A percentile compares a stretch with the other conserved stretches of the same genome.
Evolutionary conservation across 2,797 vertebrate species (phyloP).

Genomic region (Scleropages formosus): DNA sequence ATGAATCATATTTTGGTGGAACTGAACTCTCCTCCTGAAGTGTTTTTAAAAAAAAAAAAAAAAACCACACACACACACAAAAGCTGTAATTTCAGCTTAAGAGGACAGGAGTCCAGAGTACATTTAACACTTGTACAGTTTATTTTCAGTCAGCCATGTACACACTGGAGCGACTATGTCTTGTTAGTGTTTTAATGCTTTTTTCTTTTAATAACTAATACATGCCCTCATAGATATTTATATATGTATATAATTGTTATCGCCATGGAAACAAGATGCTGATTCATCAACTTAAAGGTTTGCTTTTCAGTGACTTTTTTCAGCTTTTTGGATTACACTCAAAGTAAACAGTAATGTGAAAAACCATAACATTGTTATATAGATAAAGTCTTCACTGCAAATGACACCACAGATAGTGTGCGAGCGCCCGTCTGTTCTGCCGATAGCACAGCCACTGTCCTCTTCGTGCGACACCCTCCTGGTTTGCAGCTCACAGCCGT

Average conservation of each 20-base stretch:
- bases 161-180: conserved; percentile 87
- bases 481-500: too few species aligned
- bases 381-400: conserved; percentile 78
- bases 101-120: conserved; percentile 55
- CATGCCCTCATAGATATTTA: conserved; percentile 87
- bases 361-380: conserved; percentile 77
- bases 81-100: conserved; percentile 42
- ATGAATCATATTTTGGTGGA: too few species aligned
- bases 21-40: neutral
- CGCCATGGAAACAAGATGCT: conserved; percentile 93
- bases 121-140: conserved; percentile 86
- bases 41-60: too few species aligned
- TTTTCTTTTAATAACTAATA: conserved; percentile 81
- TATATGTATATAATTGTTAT: conserved; percentile 78
- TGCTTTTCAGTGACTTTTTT: conserved; percentile 60
- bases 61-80: too few species aligned
- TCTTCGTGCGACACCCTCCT: too few species aligned
- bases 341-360: conserved; percentile 66
- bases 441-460: too few species aligned
- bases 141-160: conserved; percentile 91
- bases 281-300: conserved; percentile 75
- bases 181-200: conserved; percentile 79
- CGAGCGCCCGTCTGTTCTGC: too few species aligned
- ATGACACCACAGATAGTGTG: conserved; percentile 74
- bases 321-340: conserved; percentile 79